Conservation (phyloP, 2,888 invertebrate species). For the Dione juno region DNA sequence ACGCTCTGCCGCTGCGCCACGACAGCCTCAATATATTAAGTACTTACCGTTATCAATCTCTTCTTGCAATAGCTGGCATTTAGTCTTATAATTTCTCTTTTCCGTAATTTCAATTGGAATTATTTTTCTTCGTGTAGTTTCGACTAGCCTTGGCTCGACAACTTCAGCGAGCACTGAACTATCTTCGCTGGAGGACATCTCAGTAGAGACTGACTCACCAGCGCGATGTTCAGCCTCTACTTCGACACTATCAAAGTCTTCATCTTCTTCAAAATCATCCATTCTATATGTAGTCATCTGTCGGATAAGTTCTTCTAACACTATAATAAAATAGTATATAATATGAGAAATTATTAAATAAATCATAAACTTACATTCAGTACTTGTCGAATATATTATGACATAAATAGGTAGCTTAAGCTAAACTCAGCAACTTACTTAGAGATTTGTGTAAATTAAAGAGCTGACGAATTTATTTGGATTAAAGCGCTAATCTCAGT, state of each 20-base stretch:
- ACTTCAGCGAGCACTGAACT: slow-evolving; percentile 62
- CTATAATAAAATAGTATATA: slow-evolving; percentile 57
- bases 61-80: slow-evolving; percentile 82
- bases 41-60: slow-evolving; percentile 71
- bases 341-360: neutral
- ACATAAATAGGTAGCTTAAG: too few relatives aligned
- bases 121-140: slow-evolving; percentile 57
- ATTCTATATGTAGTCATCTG: slow-evolving; percentile 84
- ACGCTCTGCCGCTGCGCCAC: too few relatives aligned
- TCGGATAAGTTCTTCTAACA: slow-evolving; percentile 88
- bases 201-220: slow-evolving; percentile 47
- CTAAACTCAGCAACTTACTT: too few relatives aligned
- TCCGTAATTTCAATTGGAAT: slow-evolving; percentile 60
- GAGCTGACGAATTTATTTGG: too few relatives aligned
- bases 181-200: slow-evolving; percentile 51
- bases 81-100: slow-evolving; percentile 71
- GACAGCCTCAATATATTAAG: neutral
- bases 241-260: slow-evolving; percentile 64
- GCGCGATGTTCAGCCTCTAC: slow-evolving; percentile 50
- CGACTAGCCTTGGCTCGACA: slow-evolving; percentile 69
- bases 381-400: too few relatives aligned
- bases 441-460: too few relatives aligned
- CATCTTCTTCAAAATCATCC: slow-evolving; percentile 80
- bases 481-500: too few relatives aligned
- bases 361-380: neutral